These are phyloP conservation scores for Tamandua tetradactyla DNA, from an alignment of 2,797 vertebrate genomes.

Conservation along the genomic window DNA sequence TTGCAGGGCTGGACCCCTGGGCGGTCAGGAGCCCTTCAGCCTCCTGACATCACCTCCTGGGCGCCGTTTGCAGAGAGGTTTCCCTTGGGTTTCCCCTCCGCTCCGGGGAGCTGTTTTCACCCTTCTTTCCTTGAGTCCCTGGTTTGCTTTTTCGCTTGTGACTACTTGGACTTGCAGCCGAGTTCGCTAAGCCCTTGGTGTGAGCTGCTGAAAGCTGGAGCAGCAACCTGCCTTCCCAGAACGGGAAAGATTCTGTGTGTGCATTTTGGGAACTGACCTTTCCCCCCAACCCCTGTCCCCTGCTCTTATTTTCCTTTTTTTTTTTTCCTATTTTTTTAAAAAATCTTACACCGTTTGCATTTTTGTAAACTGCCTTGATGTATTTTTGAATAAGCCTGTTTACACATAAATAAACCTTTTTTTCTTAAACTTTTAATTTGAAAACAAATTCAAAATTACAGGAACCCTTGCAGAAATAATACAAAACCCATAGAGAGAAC, in stretches of 20 bases:
- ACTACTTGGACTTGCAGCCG: fast-evolving
- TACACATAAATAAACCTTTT: not conserved
- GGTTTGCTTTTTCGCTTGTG: not conserved
- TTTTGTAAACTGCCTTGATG: not conserved
- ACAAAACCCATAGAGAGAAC: no score
- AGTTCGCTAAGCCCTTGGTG: no score
- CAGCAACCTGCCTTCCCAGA: no score
- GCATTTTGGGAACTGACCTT: not conserved
- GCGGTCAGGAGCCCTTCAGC: no score
- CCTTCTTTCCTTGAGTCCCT: not conserved
- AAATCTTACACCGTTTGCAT: not conserved
- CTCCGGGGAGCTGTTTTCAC: not conserved
- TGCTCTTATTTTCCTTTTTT: not conserved
- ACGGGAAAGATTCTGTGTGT: not conserved
- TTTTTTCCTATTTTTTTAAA: not conserved
- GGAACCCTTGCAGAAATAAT: no score
- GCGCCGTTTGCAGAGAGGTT: not conserved
- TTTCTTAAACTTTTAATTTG: no score
- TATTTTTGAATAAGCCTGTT: not conserved
- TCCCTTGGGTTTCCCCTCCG: not conserved
- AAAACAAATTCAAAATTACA: no score
- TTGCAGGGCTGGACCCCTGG: not conserved
- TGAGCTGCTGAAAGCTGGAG: not conserved
- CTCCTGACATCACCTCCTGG: no score
- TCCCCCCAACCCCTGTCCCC: not conserved